These are phyloP conservation scores for Parasteatoda tepidariorum DNA, from an alignment of 1,140 invertebrate genomes.

Conservation along the genomic window DNA sequence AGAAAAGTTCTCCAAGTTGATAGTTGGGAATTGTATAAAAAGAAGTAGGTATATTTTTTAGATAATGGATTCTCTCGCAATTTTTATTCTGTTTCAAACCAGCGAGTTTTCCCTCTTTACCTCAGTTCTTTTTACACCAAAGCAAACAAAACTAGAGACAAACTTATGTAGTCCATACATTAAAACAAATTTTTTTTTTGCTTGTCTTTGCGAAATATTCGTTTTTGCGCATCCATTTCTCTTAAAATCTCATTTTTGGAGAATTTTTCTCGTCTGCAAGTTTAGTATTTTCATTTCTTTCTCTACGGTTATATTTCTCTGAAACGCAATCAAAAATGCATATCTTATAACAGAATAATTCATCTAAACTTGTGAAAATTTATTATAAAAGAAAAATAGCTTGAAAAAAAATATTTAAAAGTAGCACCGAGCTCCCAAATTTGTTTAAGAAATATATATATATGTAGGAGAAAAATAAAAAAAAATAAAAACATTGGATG, in stretches of 20 bases:
- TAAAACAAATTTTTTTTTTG: neutral
- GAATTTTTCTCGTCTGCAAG: neutral
- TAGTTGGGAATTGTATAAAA: neutral
- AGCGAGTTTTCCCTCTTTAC: neutral
- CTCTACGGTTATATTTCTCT: neutral
- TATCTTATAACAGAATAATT: no score
- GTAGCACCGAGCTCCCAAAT: neutral
- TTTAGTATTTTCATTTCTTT: neutral
- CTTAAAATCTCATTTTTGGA: constrained; percentile 7
- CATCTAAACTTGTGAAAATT: no score
- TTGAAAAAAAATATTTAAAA: neutral
- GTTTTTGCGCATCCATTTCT: neutral
- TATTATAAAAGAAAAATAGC: neutral
- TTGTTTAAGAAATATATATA: no score
- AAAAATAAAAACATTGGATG: no score
- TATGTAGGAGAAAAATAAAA: no score
- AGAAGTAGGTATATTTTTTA: neutral
- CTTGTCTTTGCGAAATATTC: neutral
- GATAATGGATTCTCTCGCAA: neutral
- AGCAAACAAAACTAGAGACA: neutral
- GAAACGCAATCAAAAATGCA: neutral
- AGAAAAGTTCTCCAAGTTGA: neutral
- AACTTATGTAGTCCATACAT: constrained; percentile 12
- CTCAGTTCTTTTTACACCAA: neutral
- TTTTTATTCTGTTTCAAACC: constrained; percentile 3